Evolutionary conservation across 2,888 invertebrate genomes (phyloP), one percentile per base, ranked within the genome.

Genomic region (Pomacea canaliculata): DNA sequence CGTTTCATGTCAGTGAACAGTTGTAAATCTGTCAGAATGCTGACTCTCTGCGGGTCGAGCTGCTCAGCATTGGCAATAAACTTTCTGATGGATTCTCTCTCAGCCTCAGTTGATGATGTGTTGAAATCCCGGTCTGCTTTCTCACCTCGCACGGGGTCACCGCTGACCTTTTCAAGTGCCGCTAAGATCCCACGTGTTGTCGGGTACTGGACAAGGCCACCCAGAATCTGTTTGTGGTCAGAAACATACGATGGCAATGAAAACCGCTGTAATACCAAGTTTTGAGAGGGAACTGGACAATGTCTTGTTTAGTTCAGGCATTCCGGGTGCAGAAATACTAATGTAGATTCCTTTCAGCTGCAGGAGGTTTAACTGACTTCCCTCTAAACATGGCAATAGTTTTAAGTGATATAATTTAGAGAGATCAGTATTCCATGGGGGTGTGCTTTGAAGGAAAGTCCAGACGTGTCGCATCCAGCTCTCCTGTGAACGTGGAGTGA

Each of bases 281-380:
- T 62, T 76, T 46, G 75, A 16, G 56, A 27, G 23, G 65, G 37
- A 16, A 23, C 13, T 7, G 70, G 12, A 73, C 46, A 16, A 78
- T 73, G 10, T 12, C 51, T 2, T 70, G 56, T 12, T 70, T 10
- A 13, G 60, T 48, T 13, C 46, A 60, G 60, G 78, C 80, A 19
- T 19, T n/a, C 51, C 78, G 75, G n/a, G 19, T 23, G 49, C 9
- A 69, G 62, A 46, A 49, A 23, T 27, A 59, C n/a, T 19, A 10
- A 74, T 48, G 62, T 74, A 74, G 8, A 8, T 62, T 27, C 75
- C 13, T 7, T 81, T 81, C 49, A 85, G 71, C 27, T 82, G 69
- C 23, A 72, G 63, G 16, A 88, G 69, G 10, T n/a, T 27, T 18
- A 70, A 9, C 12, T 23, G 51, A 13, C 13, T 12, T n/a, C 27